Evolutionary conservation across 2,797 vertebrate genomes (phyloP), one percentile per base, ranked within the genome.

Genomic region (Lepus oiostolus): DNA sequence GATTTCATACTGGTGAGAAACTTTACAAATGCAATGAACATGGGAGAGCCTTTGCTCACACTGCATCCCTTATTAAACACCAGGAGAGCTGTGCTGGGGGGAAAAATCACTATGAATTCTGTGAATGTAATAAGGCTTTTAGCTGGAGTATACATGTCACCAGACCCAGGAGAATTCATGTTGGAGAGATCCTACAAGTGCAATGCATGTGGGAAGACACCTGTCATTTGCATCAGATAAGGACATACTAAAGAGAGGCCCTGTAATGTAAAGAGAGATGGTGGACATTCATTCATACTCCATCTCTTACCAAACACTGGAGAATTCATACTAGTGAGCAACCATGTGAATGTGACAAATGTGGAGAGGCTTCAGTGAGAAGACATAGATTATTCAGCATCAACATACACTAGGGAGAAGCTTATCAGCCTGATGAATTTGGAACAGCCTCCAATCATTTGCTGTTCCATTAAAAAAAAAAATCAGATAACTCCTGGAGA

Each of bases 1-100:
- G 47, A 84, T 97, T 90, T 77, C 95, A 97, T 35, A 85, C 16
- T 0, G 93, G 88, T 28, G 97, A 97, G 85, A 97, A 97, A 54
- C 94, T 95, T 50, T 95, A 30, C 35, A 19, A 80, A 24, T 96
- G 91, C 71, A 89, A 92, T 52, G 70, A 77, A 2, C 88, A 87
- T 63, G 95, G 88, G 60, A 92, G 93, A 79, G 79, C 90, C 58
- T 96, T 91, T 95, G 88, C 85, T 88, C 85, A 95, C n/a, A 92
- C 68, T 47, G 85, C 83, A 35, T 87, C 91, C 22, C 74, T 94
- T 87, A 75, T 88, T 47, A 96, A 96, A 60, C 92, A 95, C 90
- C 75, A 93, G 72, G 94, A 84, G 81, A 95, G 74, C 71, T 91
- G 96, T 54, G 13, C 47, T 94, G 83, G 79, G 2, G 14, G 70